Conservation (phyloP, 2,113 vertebrate species). For the Plotosus lineatus region DNA sequence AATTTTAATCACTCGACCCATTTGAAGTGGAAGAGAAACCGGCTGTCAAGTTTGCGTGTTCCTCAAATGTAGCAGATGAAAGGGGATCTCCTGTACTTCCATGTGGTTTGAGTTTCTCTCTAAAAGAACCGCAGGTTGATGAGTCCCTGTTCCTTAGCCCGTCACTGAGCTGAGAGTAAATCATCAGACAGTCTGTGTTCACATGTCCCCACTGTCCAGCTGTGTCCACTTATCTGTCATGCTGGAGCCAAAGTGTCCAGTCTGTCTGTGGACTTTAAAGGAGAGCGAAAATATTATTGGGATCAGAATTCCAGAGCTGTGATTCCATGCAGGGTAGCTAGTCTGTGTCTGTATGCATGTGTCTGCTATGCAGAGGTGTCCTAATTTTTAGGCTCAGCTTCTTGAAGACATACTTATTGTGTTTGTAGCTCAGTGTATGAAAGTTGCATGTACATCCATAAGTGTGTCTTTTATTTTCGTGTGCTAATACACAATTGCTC, state of each 20-base stretch:
- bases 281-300: slow-evolving; percentile 17
- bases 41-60: slow-evolving; percentile 18
- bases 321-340: slow-evolving; percentile 41
- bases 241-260: slow-evolving; percentile 52
- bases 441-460: not conserved
- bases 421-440: not conserved
- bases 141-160: slow-evolving; percentile 37
- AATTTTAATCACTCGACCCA: not conserved
- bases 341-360: slow-evolving; percentile 23
- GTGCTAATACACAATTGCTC: not conserved
- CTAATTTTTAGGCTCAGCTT: not conserved
- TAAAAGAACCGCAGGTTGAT: slow-evolving; percentile 21
- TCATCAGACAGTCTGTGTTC: slow-evolving; percentile 59
- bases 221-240: slow-evolving; percentile 62
- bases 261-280: slow-evolving; percentile 51
- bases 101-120: slow-evolving; percentile 65
- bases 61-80: slow-evolving; percentile 57
- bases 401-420: not conserved
- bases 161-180: slow-evolving; percentile 61
- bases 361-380: slow-evolving; percentile 1
- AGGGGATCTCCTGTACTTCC: slow-evolving; percentile 59
- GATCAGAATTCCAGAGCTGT: slow-evolving; percentile 43
- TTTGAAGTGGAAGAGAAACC: not conserved
- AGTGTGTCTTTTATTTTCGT: slow-evolving; percentile 45
- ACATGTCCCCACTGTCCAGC: slow-evolving; percentile 57